These are phyloP conservation scores for Drosophila nikananu DNA, from an alignment of 1,140 invertebrate species.

Conservation along the genomic window DNA sequence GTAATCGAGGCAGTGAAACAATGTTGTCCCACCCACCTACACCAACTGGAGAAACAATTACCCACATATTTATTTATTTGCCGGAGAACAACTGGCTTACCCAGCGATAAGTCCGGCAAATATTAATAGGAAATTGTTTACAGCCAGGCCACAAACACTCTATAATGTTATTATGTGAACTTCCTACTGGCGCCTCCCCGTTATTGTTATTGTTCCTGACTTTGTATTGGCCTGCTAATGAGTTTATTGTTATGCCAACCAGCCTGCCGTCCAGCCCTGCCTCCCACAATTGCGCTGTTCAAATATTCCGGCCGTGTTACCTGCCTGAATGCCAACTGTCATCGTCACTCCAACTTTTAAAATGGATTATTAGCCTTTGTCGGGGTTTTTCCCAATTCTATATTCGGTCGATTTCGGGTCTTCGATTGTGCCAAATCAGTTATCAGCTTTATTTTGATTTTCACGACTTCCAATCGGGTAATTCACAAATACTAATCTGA, in stretches of 20 bases:
- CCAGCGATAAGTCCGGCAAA: slow-evolving; percentile 66
- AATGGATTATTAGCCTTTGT: slow-evolving; percentile 12
- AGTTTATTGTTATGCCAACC: slow-evolving; percentile 49
- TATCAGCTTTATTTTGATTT: slow-evolving; percentile 26
- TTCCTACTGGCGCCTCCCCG: slow-evolving; percentile 44
- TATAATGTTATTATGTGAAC: slow-evolving; percentile 43
- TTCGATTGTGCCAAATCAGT: background rate
- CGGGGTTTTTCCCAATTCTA: slow-evolving; percentile 23
- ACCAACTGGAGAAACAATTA: slow-evolving; percentile 63
- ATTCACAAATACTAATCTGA: slow-evolving; percentile 1
- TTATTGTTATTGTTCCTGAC: slow-evolving; percentile 45
- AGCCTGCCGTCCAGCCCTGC: background rate
- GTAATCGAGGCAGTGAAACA: slow-evolving; percentile 43
- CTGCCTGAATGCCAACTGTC: slow-evolving; percentile 24
- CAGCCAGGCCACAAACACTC: slow-evolving; percentile 11
- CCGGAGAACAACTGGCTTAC: slow-evolving; percentile 36
- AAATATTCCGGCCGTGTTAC: slow-evolving; percentile 57
- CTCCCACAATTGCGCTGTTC: slow-evolving; percentile 34
- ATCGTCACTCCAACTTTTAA: slow-evolving; percentile 25
- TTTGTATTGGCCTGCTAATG: slow-evolving; percentile 59
- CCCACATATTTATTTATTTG: slow-evolving; percentile 55
- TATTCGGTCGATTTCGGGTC: slow-evolving; percentile 13
- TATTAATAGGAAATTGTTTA: slow-evolving; percentile 72
- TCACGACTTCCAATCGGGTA: slow-evolving; percentile 12
- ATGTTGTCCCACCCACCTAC: slow-evolving; percentile 44